These are phyloP conservation scores for Phragmatobia fuliginosa DNA, from an alignment of 2,888 invertebrate genomes.

Conservation along the genomic window DNA sequence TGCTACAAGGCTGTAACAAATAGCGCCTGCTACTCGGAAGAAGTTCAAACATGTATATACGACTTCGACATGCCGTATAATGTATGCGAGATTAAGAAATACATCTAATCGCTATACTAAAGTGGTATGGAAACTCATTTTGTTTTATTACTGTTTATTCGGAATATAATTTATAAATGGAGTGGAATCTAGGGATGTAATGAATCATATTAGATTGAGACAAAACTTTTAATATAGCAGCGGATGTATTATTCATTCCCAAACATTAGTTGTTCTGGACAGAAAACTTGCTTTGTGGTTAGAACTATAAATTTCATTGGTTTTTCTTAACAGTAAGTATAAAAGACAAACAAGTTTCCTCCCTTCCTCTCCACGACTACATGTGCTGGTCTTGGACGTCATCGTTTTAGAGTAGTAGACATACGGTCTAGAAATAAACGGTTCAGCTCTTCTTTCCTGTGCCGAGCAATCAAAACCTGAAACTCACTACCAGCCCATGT, in stretches of 20 bases:
- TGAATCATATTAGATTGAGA: neutral
- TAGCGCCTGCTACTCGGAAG: constrained; percentile 27
- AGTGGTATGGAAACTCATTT: neutral
- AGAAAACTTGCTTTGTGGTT: neutral
- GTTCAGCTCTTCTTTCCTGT: no score
- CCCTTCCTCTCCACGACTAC: no score
- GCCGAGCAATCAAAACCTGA: no score
- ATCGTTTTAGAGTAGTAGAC: no score
- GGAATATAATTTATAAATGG: neutral
- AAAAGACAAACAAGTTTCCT: neutral
- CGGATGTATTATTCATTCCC: neutral
- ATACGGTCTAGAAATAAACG: no score
- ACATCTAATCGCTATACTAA: constrained; percentile 14
- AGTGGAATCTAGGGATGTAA: neutral
- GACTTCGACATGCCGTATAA: constrained; percentile 16
- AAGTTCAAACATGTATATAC: constrained; percentile 23
- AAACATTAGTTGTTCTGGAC: neutral
- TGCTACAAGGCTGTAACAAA: constrained; percentile 40
- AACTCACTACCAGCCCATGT: no score
- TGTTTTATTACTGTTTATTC: neutral
- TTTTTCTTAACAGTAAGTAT: neutral
- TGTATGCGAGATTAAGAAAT: constrained; percentile 23
- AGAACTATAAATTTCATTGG: neutral
- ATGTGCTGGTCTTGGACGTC: no score
- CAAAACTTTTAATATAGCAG: neutral